Base-by-base conservation (phyloP, 2,113 vertebrate species). In the Phasianus colchicus region DNA sequence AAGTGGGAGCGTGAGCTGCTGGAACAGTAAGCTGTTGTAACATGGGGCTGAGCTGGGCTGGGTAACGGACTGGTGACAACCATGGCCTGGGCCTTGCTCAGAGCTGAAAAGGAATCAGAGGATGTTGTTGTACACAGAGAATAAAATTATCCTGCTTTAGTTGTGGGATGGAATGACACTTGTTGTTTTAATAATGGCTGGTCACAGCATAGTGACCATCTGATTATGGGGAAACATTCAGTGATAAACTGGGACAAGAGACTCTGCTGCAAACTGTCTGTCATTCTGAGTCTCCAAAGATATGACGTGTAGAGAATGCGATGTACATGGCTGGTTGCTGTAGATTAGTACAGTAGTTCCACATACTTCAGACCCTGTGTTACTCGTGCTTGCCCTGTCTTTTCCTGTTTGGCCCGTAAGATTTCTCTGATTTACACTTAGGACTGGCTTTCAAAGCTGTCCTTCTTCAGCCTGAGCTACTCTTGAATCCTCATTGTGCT, bases 301-400 rank as follows among this genome's bases (percentile, higher is more conserved):
- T 27, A 25, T 55, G n/a, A 32, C 9, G 14, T 34, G 47, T 64
- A 29, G 52, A 34, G 57, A 76, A 18, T 65, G 84, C n/a, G 67
- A 11, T 48, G 54, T 36, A 19, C 0, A 0, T 24, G 45, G 76
- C 32, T 36, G 22, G 63, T 73, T 86, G 47, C 60, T 55, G 40
- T 73, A 74, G 42, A 61, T 90, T 63, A n/a, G 21, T 27, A 6
- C 0, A 0, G 48, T 58, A 43, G 9, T 43, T 89, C 54, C 87
- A 58, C 9, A 0, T 43, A 2, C 17, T 2, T 84, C 3, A 0
- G 40, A 36, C 60, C 14, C 45, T 34, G 9, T 10, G 54, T 55
- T 88, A n/a, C 27, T 66, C 24, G 24, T 14, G 5, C 25, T 76
- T 74, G 9, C 17, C 15, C 40, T 13, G 12, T 60, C 34, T 93